Evolutionary conservation across 2,888 invertebrate species (phyloP).

Genomic region (Mermis nigrescens): DNA sequence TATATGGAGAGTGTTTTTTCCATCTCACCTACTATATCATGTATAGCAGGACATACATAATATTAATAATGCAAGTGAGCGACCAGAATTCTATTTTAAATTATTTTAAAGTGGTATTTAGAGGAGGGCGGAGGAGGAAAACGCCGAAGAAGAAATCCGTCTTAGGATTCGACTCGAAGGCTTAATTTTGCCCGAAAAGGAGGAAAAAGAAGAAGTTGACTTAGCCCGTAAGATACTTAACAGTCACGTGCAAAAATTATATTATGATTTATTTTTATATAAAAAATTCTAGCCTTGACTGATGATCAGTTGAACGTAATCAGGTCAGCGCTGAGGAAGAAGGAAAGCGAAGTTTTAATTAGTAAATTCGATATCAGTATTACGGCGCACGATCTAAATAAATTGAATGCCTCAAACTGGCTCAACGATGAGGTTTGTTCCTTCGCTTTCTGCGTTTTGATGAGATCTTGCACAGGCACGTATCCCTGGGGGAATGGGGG

Average conservation of each 20-base stretch:
- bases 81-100: no score
- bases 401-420: constrained; percentile 66
- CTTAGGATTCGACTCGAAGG: constrained; percentile 3
- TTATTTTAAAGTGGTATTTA: no score
- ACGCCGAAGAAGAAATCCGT: background rate
- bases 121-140: background rate
- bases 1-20: no score
- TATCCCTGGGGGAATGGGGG: no score
- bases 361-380: constrained; percentile 45
- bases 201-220: background rate
- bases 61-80: no score
- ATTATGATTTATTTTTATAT: background rate
- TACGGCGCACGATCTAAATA: constrained; percentile 57
- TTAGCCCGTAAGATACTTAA: background rate
- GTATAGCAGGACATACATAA: no score
- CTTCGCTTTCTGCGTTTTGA: background rate
- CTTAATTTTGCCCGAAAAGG: background rate
- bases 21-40: no score
- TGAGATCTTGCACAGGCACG: background rate
- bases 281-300: background rate
- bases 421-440: constrained; percentile 54
- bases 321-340: constrained; percentile 26
- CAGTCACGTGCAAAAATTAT: background rate
- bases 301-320: constrained; percentile 16
- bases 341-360: constrained; percentile 47